Percentiles rank a stretch among this genome's conserved stretches.
Evolutionary conservation across 2,797 vertebrate genomes (phyloP).

Genomic region (Steatocranus sp.): DNA sequence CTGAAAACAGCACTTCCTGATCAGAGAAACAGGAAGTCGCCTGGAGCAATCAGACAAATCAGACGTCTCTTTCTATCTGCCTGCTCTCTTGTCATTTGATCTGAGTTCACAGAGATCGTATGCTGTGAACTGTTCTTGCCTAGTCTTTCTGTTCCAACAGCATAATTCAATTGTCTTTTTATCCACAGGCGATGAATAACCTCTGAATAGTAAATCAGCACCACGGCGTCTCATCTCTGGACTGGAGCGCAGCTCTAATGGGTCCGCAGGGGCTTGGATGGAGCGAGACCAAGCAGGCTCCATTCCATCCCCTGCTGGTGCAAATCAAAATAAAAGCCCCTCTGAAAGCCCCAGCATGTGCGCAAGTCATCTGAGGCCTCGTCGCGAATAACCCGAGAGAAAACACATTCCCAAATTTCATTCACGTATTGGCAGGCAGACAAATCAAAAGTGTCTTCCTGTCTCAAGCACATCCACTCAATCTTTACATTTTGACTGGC

Average conservation of each 20-base stretch:
- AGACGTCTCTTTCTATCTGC: constrained; percentile 9
- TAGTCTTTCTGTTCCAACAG: constrained; percentile 30
- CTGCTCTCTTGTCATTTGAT: constrained; percentile 14
- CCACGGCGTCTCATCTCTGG: constrained; percentile 55
- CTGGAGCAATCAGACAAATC: constrained; percentile 21
- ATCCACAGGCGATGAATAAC: constrained; percentile 64
- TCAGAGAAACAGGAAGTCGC: constrained; percentile 26
- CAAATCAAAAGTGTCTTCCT: constrained; percentile 37
- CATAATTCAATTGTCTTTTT: constrained; percentile 67
- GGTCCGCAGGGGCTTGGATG: constrained; percentile 43
- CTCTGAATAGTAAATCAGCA: constrained; percentile 65
- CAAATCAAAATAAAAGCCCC: constrained; percentile 56
- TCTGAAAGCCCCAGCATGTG: constrained; percentile 62
- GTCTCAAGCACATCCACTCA: not conserved
- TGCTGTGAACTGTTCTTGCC: constrained; percentile 12
- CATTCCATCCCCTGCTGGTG: constrained; percentile 53
- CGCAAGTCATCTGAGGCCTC: constrained; percentile 48
- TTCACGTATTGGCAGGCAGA: constrained; percentile 33
- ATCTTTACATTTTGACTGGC: not conserved
- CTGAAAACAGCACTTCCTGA: not conserved
- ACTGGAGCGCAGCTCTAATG: constrained; percentile 37
- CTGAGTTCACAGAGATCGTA: constrained; percentile 13
- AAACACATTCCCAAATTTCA: constrained; percentile 22
- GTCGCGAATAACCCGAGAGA: constrained; percentile 2
- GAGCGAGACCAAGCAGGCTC: constrained; percentile 48